A percentile compares a stretch with the other conserved stretches of the same genome.
phyloP scores from a whole-genome alignment of 2,797 vertebrate species.

The Threskiornis aethiopicus region DNA sequence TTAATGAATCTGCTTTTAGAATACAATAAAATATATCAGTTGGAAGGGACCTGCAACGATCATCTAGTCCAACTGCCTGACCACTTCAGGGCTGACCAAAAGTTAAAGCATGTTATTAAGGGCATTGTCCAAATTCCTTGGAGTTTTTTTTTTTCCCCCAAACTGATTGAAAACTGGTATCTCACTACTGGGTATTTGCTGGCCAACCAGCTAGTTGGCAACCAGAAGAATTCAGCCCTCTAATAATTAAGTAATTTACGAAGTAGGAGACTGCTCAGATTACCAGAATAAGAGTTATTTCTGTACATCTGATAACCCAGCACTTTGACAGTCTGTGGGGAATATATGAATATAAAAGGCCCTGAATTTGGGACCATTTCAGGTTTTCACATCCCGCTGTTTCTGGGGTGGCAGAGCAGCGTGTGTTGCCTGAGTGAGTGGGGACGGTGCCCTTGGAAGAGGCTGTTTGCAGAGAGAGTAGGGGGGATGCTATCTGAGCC shows the following conservation, averaged over 20 bases:
- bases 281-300: neutral
- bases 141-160: accelerated
- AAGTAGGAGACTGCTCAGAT: neutral
- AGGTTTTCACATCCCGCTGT: neutral
- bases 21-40: neutral
- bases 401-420: neutral
- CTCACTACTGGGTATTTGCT: neutral
- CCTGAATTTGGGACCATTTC: neutral
- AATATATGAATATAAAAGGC: neutral
- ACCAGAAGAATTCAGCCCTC: neutral
- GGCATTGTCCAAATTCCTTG: neutral
- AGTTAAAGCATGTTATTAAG: neutral
- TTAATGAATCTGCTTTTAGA: neutral
- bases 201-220: neutral
- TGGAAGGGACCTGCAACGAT: neutral
- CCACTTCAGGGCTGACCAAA: neutral
- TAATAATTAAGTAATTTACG: neutral
- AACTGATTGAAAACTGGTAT: neutral
- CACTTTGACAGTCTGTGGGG: neutral
- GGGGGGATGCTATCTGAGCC: neutral
- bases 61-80: neutral
- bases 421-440: accelerated
- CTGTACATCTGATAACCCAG: neutral
- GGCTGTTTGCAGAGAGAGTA: neutral
- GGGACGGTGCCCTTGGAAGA: neutral